A percentile compares a stretch with the other conserved stretches of the same genome.
phyloP scores from a whole-genome alignment of 2,797 vertebrate species.

The Ibycter americanus region DNA sequence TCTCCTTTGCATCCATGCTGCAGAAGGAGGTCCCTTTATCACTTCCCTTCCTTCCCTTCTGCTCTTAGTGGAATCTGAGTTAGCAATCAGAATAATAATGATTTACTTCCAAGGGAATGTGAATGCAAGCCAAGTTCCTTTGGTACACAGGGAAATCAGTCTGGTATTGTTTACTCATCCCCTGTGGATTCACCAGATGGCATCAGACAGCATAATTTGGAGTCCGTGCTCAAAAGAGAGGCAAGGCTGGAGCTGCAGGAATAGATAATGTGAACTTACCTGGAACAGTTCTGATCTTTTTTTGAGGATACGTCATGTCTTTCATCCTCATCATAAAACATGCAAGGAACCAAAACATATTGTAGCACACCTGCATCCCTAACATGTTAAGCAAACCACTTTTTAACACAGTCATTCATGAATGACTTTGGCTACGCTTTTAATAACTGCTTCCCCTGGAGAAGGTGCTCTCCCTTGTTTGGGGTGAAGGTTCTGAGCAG shows the following conservation, averaged over 20 bases:
- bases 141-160: constrained; percentile 39
- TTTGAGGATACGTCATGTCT: neutral
- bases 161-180: constrained; percentile 58
- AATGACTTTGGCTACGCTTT: neutral
- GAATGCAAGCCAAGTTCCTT: constrained; percentile 45
- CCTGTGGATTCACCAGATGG: constrained; percentile 69
- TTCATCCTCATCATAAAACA: neutral
- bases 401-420: neutral
- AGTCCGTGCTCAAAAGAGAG: neutral
- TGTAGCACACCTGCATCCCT: neutral
- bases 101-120: constrained; percentile 57
- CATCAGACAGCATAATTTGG: constrained; percentile 52
- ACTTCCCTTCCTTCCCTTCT: constrained; percentile 1
- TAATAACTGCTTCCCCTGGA: neutral
- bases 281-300: neutral
- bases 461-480: neutral
- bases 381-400: neutral
- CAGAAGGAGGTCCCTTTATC: constrained; percentile 13
- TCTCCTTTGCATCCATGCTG: neutral
- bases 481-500: neutral
- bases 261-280: neutral
- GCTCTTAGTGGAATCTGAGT: neutral
- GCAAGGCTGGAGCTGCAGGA: neutral
- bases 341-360: neutral
- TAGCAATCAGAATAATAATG: constrained; percentile 49